phyloP scores from a whole-genome alignment of 2,113 vertebrate genomes.

The Piaya cayana region DNA sequence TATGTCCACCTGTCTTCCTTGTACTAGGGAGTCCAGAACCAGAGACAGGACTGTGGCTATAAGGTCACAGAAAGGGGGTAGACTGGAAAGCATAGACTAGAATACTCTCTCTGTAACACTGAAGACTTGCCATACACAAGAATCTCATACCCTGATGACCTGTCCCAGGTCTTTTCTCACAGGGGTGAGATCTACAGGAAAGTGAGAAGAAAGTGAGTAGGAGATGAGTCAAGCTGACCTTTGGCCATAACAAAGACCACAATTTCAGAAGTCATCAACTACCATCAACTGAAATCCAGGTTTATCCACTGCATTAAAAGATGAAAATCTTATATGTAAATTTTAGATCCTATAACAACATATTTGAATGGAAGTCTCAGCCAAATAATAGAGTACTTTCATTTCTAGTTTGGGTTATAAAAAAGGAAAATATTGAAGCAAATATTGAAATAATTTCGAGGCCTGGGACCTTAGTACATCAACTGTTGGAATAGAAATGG shows the following conservation, averaged over 20 bases:
- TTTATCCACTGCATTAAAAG: neutral
- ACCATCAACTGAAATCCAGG: neutral
- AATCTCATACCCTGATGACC: neutral
- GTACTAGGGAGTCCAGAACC: neutral
- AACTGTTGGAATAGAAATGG: neutral
- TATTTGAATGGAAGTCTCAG: neutral
- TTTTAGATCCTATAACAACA: neutral
- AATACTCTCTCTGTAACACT: neutral
- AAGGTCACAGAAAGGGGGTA: neutral
- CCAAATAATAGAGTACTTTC: neutral
- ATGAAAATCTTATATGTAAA: neutral
- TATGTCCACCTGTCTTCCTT: neutral
- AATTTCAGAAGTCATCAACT: neutral
- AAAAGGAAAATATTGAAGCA: neutral
- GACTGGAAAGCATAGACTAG: neutral
- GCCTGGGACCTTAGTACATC: neutral
- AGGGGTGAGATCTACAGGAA: neutral
- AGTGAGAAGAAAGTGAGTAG: neutral
- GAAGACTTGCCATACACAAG: fast-evolving
- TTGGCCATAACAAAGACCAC: neutral
- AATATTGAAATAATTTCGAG: neutral
- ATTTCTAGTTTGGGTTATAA: neutral
- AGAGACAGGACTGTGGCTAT: neutral
- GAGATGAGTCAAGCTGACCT: neutral
- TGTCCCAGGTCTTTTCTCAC: neutral